Conservation (phyloP, 53 echinoderm and acorn worm genomes). For the Astropecten irregularis region DNA sequence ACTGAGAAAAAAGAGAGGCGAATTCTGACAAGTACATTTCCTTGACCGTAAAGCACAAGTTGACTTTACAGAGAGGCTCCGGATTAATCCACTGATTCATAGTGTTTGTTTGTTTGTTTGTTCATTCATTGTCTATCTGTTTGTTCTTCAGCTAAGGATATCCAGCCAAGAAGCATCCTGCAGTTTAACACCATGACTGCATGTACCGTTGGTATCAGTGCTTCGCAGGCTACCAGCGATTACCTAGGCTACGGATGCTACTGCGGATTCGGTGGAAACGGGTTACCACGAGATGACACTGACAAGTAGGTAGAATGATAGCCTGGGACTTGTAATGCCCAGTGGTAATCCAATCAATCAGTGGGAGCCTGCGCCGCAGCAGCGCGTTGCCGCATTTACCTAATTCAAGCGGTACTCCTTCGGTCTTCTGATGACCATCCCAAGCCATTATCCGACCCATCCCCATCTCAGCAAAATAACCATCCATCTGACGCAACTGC, state of each 20-base stretch:
- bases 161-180: background rate
- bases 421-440: too few relatives aligned
- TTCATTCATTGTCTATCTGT: too few relatives aligned
- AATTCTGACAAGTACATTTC: too few relatives aligned
- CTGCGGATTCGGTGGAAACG: conserved; percentile 71
- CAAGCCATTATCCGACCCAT: too few relatives aligned
- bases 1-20: too few relatives aligned
- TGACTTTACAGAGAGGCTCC: too few relatives aligned
- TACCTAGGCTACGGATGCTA: conserved; percentile 72
- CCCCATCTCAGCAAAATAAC: too few relatives aligned
- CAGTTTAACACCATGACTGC: conserved; percentile 13
- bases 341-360: background rate
- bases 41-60: too few relatives aligned
- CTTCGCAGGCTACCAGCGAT: conserved; percentile 4
- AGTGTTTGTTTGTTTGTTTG: too few relatives aligned
- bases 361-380: background rate
- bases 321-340: background rate
- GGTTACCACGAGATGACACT: conserved; percentile 54
- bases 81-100: too few relatives aligned
- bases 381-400: background rate
- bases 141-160: background rate
- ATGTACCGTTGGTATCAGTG: conserved; percentile 9
- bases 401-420: too few relatives aligned
- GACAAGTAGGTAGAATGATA: conserved; percentile 27
- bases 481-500: too few relatives aligned